A percentile compares a stretch with the other conserved stretches of the same genome.
Evolutionary conservation across 2,888 invertebrate species (phyloP).

Genomic region (Tethea ocularis): DNA sequence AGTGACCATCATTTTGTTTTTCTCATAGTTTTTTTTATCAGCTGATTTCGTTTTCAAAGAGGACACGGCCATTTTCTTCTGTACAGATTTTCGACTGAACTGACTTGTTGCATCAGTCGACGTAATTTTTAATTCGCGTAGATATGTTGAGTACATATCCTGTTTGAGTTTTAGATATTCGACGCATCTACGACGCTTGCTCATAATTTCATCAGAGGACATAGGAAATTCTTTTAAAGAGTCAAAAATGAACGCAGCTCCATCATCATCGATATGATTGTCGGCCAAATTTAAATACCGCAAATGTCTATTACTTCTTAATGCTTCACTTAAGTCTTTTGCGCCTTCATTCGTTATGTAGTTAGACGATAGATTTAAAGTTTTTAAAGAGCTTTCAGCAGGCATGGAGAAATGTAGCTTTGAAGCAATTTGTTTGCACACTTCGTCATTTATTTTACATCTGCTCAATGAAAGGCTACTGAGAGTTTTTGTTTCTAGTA

Average conservation of each 20-base stretch:
- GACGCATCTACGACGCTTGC: conserved; percentile 33
- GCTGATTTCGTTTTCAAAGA: conserved; percentile 23
- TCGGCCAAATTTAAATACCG: conserved; percentile 62
- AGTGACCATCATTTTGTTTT: conserved; percentile 18
- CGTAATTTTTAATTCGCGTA: conserved; percentile 20
- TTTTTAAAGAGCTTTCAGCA: conserved; percentile 42
- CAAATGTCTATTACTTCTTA: conserved; percentile 62
- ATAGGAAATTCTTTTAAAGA: conserved; percentile 52
- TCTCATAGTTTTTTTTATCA: conserved; percentile 13
- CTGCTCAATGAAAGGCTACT: conserved; percentile 49
- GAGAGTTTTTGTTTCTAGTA: conserved; percentile 41
- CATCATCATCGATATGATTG: conserved; percentile 56
- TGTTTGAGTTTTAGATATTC: conserved; percentile 31
- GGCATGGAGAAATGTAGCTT: conserved; percentile 37
- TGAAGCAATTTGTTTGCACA: conserved; percentile 43
- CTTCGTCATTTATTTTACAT: conserved; percentile 52
- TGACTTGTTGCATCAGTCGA: conserved; percentile 31
- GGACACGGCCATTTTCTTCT: conserved; percentile 25
- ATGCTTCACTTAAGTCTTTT: conserved; percentile 47
- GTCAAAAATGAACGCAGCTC: conserved; percentile 48
- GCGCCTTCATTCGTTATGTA: conserved; percentile 61
- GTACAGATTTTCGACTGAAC: conserved; percentile 18
- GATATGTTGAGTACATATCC: conserved; percentile 21
- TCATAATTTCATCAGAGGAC: conserved; percentile 42
- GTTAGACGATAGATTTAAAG: conserved; percentile 63